A percentile compares a stretch with the other conserved stretches of the same genome.
Evolutionary conservation across 2,113 vertebrate genomes (phyloP).

Genomic region (Nesogale talazaci): DNA sequence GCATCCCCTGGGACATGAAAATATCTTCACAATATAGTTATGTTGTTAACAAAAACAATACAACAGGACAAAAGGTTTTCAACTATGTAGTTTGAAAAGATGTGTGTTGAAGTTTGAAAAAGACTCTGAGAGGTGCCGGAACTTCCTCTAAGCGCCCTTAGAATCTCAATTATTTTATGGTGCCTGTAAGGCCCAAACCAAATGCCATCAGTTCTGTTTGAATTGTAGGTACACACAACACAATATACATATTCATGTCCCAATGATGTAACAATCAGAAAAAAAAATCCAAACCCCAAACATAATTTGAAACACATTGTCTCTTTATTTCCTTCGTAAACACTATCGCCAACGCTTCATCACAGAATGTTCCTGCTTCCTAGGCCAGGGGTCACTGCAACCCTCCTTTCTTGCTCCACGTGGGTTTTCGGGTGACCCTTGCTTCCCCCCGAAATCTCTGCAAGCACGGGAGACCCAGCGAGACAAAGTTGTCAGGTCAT

Average conservation of each 20-base stretch:
- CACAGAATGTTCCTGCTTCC: not conserved
- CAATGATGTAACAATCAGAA: not conserved
- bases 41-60: not conserved
- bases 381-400: not conserved
- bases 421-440: not conserved
- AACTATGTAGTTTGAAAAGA: not conserved
- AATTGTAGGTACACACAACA: not conserved
- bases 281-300: no score
- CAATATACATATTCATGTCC: not conserved
- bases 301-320: no score
- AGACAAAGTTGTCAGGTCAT: constrained; percentile 33
- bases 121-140: constrained; percentile 26
- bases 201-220: not conserved
- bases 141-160: not conserved
- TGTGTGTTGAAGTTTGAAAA: not conserved
- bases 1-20: not conserved
- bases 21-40: not conserved
- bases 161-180: not conserved
- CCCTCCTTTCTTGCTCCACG: not conserved
- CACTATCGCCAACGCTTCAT: not conserved
- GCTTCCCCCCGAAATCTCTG: constrained; percentile 19
- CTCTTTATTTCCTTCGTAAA: constrained; percentile 39
- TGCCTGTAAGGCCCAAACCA: constrained; percentile 18
- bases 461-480: not conserved
- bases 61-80: not conserved